Evolutionary conservation across 1,140 invertebrate species (phyloP).

Genomic region (Nomia melanderi): DNA sequence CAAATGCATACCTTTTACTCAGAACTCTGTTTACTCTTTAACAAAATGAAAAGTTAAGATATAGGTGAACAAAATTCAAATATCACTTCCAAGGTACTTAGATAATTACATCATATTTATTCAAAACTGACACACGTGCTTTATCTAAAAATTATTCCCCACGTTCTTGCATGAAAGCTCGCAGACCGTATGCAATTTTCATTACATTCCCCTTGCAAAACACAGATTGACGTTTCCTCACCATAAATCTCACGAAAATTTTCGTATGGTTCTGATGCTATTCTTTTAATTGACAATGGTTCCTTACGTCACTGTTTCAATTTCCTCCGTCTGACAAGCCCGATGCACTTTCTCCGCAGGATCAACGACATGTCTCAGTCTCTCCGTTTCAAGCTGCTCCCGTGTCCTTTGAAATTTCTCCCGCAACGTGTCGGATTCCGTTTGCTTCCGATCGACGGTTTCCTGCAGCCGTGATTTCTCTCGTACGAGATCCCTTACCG

Average conservation of each 20-base stretch:
- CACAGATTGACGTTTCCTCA: background rate
- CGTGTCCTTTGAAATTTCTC: slow-evolving; percentile 54
- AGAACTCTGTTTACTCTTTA: no score
- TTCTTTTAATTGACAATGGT: background rate
- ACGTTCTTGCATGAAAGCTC: no score
- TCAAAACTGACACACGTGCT: no score
- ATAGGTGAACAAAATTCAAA: no score
- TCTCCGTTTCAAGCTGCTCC: slow-evolving; percentile 61
- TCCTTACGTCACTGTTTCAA: slow-evolving; percentile 5
- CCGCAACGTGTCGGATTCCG: slow-evolving; percentile 42
- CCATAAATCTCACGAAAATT: background rate
- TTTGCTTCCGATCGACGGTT: slow-evolving; percentile 53
- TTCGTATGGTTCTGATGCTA: no score
- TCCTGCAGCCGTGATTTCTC: slow-evolving; percentile 69
- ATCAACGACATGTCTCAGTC: slow-evolving; percentile 59
- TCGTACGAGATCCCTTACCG: slow-evolving; percentile 60
- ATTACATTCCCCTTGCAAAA: no score
- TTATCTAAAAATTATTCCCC: no score
- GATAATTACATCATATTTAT: no score
- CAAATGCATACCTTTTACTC: no score
- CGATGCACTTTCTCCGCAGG: slow-evolving; percentile 49
- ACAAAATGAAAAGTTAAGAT: no score
- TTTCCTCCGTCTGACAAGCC: slow-evolving; percentile 56
- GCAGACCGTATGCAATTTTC: no score
- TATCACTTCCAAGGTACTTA: no score